phyloP scores from a whole-genome alignment of 2,888 invertebrate genomes.

The Sycophila texana region DNA sequence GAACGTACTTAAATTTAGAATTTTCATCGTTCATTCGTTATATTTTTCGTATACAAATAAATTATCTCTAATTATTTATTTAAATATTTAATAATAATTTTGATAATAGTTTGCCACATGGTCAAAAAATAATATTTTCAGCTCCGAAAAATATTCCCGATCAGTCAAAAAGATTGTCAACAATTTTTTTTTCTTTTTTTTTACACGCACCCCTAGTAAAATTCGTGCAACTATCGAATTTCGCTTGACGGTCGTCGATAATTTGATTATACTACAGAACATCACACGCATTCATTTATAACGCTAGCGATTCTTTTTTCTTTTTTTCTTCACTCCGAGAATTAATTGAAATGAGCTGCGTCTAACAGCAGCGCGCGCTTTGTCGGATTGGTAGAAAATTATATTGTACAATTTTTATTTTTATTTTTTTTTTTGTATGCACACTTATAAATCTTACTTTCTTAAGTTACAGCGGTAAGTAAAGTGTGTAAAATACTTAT shows the following conservation, averaged over 20 bases:
- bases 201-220: too few species aligned
- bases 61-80: too few species aligned
- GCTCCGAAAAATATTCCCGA: too few species aligned
- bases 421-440: constrained; percentile 12
- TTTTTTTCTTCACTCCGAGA: neutral
- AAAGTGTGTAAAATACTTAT: constrained; percentile 24
- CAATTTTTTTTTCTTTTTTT: too few species aligned
- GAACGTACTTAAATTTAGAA: too few species aligned
- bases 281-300: neutral
- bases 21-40: too few species aligned
- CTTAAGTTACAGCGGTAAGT: constrained; percentile 1
- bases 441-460: constrained; percentile 7
- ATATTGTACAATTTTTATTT: constrained; percentile 21
- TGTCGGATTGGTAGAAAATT: constrained; percentile 44
- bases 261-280: constrained; percentile 44
- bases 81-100: too few species aligned
- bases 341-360: constrained; percentile 18
- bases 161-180: too few species aligned
- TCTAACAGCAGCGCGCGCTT: neutral
- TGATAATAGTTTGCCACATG: too few species aligned
- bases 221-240: constrained; percentile 49
- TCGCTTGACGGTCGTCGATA: constrained; percentile 2
- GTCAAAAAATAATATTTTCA: too few species aligned
- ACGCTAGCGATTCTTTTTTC: constrained; percentile 5
- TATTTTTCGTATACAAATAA: too few species aligned